Evolutionary conservation across 2,888 invertebrate species (phyloP), one percentile per base, ranked within the genome.

Genomic region (Acleris holmiana): DNA sequence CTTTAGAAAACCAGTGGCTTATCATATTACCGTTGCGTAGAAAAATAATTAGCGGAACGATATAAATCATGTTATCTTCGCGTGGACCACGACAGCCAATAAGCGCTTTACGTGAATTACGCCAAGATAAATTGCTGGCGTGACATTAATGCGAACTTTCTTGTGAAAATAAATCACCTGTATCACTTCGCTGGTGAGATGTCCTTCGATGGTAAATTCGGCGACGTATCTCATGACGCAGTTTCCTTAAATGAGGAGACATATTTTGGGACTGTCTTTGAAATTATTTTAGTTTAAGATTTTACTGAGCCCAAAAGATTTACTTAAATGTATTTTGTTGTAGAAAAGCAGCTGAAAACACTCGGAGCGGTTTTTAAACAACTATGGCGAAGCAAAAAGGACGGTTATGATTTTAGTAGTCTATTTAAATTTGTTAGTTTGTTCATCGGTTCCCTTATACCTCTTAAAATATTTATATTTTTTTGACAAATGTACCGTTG

Each of bases 81-180:
- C 78, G 80, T 82, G 77, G 81, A 76, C 77, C 67, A 81, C 82
- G 88, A 86, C 88, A 88, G 85, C 89, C 86, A 88, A 88, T 88
- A 89, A 88, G 84, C 87, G 86, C 82, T 88, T 88, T 83, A 83
- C 85, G 80, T 78, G 86, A 87, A 86, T 89, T 85, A 86, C 82
- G 78, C 75, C 78, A 83, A 86, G 88, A 89, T 88, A 88, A 88
- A 88, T 89, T 86, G 83, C 84, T 78, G 71, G 73, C 75, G 80
- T 82, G 87, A 86, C 85, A 85, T 86, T 88, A 86, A 88, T 85
- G 83, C 77, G 83, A 84, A 86, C 77, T 86, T 88, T 83, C 83
- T 78, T 76, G 74, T 71, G 76, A 82, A 85, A 86, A 87, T 86
- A 85, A 84, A 88, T 86, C 85, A 84, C 84, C 83, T 86, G 85